Evolutionary conservation across 2,113 vertebrate species (phyloP).

Genomic region (Petroica traversi): DNA sequence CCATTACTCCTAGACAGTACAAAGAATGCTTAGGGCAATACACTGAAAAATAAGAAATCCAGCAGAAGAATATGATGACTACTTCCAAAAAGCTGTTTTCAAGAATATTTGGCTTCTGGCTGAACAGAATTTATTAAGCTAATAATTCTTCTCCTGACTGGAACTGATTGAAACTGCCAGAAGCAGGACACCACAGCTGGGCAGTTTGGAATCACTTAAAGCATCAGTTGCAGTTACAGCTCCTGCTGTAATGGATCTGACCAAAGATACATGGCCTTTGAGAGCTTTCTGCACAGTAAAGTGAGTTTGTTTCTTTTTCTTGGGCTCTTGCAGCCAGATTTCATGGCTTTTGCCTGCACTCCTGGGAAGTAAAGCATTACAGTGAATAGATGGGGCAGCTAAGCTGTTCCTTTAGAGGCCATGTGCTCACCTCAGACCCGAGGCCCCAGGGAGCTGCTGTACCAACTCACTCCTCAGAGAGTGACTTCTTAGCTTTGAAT

Average conservation of each 20-base stretch:
- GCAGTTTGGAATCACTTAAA: background rate
- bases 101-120: background rate
- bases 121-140: background rate
- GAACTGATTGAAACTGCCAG: background rate
- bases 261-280: rapidly evolving
- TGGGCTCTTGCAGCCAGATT: background rate
- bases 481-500: background rate
- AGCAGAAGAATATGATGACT: background rate
- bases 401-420: background rate
- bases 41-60: background rate
- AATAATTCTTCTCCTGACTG: background rate
- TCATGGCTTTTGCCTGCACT: background rate
- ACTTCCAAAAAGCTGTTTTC: background rate
- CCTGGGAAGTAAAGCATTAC: background rate
- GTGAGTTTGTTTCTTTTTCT: background rate
- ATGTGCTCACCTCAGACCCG: rapidly evolving
- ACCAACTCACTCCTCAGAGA: background rate
- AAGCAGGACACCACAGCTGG: background rate
- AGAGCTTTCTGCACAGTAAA: background rate
- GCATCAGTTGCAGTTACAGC: background rate
- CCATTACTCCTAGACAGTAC: background rate
- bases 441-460: background rate
- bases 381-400: background rate
- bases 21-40: background rate
- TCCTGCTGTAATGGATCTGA: background rate